Evolutionary conservation across 2,888 invertebrate genomes (phyloP), one percentile per base, ranked within the genome.

Genomic region (Trachelus tabidus): DNA sequence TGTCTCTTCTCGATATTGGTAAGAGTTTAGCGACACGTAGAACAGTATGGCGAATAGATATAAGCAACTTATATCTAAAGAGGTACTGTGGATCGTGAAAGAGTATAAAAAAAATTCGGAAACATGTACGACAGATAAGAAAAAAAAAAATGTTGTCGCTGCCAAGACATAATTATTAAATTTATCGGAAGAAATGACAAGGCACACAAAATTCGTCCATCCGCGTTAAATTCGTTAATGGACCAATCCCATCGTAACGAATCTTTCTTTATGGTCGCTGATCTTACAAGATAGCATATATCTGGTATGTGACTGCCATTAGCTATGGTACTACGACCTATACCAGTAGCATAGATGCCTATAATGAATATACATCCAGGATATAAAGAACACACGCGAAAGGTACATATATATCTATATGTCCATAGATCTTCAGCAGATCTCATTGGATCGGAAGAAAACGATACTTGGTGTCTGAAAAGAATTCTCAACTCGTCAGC

Each of bases 251-350:
- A 23, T 82, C 82, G 85, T 84, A 87, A 84, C 87, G 88, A 87
- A 88, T 89, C 89, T 88, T 85, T 87, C 85, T 88, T 89, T 87
- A 89, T 85, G 83, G 85, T 81, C 81, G 80, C 80, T 79, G 80
- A 87, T 86, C 83, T 87, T 86, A 80, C 79, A 79, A 75, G 81
- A 80, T 80, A 68, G 77, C 82, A 31, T 71, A 71, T 12, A 71
- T 33, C 71, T 31, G 12, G 3, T 15, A 33, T 33, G 71, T 31
- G 31, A 33, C 31, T 71, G 12, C 12, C 71, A 71, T 71, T 56
- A 56, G 23, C 56, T 56, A 71, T 71, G 71, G 73, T 73, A 31
- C 68, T 79, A 85, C 80, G 69, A 33, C 33, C 33, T 81, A 83
- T 79, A 69, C 75, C 33, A 80, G 83, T 80, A 80, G 81, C 71